Evolutionary conservation across 2,797 vertebrate species (phyloP), one percentile per base, ranked within the genome.

Genomic region (Acipenser transmontanus): DNA sequence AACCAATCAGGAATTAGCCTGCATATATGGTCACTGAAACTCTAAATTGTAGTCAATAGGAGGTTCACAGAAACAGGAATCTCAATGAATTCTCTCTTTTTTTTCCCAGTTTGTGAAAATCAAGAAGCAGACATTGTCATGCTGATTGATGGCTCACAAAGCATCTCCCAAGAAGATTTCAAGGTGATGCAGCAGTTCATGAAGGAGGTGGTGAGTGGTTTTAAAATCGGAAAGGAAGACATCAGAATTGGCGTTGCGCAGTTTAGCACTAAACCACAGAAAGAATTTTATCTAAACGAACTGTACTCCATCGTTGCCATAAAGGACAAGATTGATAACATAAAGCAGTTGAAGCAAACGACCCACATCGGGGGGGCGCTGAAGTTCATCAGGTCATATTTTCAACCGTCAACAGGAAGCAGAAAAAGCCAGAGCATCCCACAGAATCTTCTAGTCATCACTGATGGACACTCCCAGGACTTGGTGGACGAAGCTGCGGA

Each of bases 371-470:
- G 91, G 8, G 9, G 34, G 2, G 91, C 85, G 3, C 75, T 95
- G 61, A 54, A 61, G 0, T 79, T 78, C 14, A 78, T 89, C 9
- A 68, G 47, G 7, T 69, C 68, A 0, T 86, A 90, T 66, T 97
- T 94, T 64, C 62, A 87, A 6, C 73, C 71, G 8, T 73, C 68
- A 0, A 77, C 47, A 0, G 92, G 92, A 6, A 78, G 91, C 63
- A 82, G 89, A 2, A 83, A 51, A 17, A 71, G 70, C 4, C 64
- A 51, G 0, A 57, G 20, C 3, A 65, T 93, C 34, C 78, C 82
- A 7, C 91, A 93, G 69, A 91, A 88, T 64, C 83, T 95, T 67
- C 71, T 95, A 54, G 75, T 96, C 68, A 89, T 95, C 77, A 94
- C 93, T 0, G 92, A 93, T 1, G 88, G 91, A 0, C 63, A 75